Conservation (phyloP, 1,140 invertebrate genomes). For the Neotoxoptera formosana region DNA sequence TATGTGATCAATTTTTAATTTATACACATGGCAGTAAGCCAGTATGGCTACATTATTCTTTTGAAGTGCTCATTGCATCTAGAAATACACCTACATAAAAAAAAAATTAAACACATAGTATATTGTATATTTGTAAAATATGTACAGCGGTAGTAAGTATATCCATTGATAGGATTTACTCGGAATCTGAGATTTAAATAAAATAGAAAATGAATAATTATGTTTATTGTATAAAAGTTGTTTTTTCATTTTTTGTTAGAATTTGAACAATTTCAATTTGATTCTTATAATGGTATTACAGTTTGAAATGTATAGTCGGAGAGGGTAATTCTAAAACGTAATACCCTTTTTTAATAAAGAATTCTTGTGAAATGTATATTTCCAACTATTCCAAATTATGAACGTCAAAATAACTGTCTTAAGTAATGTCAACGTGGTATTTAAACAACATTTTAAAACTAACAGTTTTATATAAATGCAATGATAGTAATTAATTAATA, state of each 20-base stretch:
- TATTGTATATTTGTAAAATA: not conserved
- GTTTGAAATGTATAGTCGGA: not conserved
- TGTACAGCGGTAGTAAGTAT: not conserved
- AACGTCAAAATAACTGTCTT: slow-evolving; percentile 5
- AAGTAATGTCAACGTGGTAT: slow-evolving; percentile 23
- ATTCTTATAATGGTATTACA: not conserved
- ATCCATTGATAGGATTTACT: not conserved
- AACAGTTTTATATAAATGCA: not conserved
- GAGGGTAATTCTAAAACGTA: not conserved
- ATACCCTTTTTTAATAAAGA: slow-evolving; percentile 40
- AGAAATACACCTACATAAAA: not conserved
- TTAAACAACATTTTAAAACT: not conserved
- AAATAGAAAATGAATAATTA: not conserved
- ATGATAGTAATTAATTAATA: not conserved
- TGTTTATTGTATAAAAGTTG: not conserved
- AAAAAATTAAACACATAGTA: not conserved
- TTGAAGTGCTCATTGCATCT: not conserved
- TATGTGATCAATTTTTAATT: not conserved
- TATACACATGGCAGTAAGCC: not conserved
- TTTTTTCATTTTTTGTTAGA: not conserved
- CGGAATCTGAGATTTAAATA: not conserved
- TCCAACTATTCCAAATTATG: slow-evolving; percentile 9
- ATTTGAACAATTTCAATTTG: slow-evolving; percentile 4
- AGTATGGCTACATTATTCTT: not conserved
- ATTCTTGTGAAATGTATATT: slow-evolving; percentile 21